A percentile compares a stretch with the other conserved stretches of the same genome.
Evolutionary conservation across 2,797 vertebrate genomes (phyloP).

Genomic region (Pachyuromys duprasi): DNA sequence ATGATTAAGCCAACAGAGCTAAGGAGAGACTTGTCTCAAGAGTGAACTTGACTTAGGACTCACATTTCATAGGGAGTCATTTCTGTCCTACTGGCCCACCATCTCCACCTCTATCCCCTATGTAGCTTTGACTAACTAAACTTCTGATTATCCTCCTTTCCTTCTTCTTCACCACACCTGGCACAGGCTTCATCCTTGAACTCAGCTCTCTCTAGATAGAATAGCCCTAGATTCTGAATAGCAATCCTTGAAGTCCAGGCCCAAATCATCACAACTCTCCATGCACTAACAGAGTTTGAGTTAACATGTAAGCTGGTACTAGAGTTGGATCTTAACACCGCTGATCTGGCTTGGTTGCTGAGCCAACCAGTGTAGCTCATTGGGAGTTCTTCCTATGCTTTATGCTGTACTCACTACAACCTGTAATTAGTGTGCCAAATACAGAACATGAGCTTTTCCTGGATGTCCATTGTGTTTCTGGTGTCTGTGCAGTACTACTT

Average conservation of each 20-base stretch:
- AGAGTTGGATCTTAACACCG: neutral
- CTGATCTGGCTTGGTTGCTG: neutral
- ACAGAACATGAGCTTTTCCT: neutral
- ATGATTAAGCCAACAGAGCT: slow-evolving; percentile 12
- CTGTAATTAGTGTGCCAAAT: neutral
- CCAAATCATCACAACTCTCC: neutral
- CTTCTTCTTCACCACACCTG: neutral
- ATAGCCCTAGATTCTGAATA: neutral
- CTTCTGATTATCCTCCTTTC: neutral
- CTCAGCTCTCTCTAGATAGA: neutral
- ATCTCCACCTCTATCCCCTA: neutral
- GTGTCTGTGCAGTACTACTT: neutral
- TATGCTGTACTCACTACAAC: neutral
- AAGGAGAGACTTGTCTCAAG: neutral
- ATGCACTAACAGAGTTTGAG: neutral
- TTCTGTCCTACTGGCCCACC: no score
- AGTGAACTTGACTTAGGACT: neutral
- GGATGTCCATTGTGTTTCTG: slow-evolving; percentile 1
- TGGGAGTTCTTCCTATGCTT: neutral
- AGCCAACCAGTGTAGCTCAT: neutral
- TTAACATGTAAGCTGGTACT: neutral
- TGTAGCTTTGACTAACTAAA: neutral
- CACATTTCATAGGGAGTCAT: neutral
- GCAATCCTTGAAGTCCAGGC: neutral
- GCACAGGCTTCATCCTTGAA: neutral